Evolutionary conservation across 2,113 vertebrate genomes (phyloP).

Genomic region (Perccottus glenii): DNA sequence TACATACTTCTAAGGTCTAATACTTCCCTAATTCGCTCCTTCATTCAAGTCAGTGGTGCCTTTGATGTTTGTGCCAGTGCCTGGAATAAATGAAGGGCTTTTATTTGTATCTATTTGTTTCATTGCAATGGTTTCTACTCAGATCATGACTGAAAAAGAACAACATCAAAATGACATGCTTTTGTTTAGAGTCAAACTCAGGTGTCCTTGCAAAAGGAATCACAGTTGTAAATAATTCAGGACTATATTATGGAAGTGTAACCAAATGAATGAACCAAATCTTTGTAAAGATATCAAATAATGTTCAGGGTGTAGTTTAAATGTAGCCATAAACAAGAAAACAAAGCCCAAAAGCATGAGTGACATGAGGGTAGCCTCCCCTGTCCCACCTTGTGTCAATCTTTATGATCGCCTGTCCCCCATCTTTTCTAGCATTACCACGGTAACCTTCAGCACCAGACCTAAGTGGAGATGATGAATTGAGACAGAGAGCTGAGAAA

Average conservation of each 20-base stretch:
- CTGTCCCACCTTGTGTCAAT: slow-evolving; percentile 56
- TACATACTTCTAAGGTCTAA: not conserved
- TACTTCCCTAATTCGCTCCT: not conserved
- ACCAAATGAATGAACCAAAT: too few relatives aligned
- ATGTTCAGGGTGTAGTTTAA: not conserved
- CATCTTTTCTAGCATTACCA: slow-evolving; percentile 61
- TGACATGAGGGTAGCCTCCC: slow-evolving; percentile 37
- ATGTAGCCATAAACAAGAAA: slow-evolving; percentile 11
- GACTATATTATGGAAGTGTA: too few relatives aligned
- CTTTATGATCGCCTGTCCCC: slow-evolving; percentile 64
- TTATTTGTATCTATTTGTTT: slow-evolving; percentile 3
- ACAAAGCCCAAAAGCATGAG: slow-evolving; percentile 16
- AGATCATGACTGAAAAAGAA: too few relatives aligned
- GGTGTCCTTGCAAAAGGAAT: too few relatives aligned
- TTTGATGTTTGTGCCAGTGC: too few relatives aligned
- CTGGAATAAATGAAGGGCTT: not conserved
- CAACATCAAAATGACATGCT: too few relatives aligned
- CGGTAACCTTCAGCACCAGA: slow-evolving; percentile 75
- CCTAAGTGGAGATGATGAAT: slow-evolving; percentile 79
- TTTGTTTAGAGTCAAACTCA: too few relatives aligned
- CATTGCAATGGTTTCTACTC: not conserved
- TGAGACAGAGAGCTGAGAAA: slow-evolving; percentile 75
- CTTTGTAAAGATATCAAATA: too few relatives aligned
- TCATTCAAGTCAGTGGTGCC: not conserved
- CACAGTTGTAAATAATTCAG: too few relatives aligned